phyloP scores from a whole-genome alignment of 2,888 invertebrate genomes.

The Hedya salicella region DNA sequence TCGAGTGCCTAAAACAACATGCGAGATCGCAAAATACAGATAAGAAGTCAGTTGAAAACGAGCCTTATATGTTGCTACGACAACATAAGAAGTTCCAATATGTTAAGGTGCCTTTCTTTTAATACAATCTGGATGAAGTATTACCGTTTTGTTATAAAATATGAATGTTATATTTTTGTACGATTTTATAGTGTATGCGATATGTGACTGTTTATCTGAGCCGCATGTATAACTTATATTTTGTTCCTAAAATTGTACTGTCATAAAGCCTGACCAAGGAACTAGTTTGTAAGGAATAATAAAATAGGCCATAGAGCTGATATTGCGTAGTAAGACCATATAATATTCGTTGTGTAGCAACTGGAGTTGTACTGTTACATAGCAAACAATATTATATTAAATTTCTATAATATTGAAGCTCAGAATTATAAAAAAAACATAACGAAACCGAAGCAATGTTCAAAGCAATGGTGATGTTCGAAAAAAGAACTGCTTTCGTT shows the following conservation, averaged over 20 bases:
- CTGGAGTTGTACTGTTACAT: conserved; percentile 69
- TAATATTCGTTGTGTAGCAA: conserved; percentile 55
- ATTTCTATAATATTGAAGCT: conserved; percentile 38
- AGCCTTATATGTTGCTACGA: conserved; percentile 3
- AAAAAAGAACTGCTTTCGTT: not conserved
- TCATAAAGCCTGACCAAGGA: not conserved
- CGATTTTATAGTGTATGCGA: conserved; percentile 32
- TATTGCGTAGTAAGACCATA: not conserved
- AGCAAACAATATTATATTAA: conserved; percentile 46
- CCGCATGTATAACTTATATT: conserved; percentile 3
- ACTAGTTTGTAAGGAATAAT: not conserved
- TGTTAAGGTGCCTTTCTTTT: conserved; percentile 20
- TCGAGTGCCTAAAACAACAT: conserved; percentile 4
- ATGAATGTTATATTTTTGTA: conserved; percentile 37
- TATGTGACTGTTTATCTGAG: conserved; percentile 24
- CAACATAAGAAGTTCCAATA: not conserved
- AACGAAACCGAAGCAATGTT: not conserved
- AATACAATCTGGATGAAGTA: conserved; percentile 12
- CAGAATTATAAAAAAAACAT: conserved; percentile 21
- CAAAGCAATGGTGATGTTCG: not conserved
- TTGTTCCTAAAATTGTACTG: not conserved
- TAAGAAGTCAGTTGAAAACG: not conserved
- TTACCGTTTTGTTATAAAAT: conserved; percentile 24
- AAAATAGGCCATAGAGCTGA: not conserved
- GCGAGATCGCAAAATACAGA: not conserved